Evolutionary conservation across 1,140 invertebrate species (phyloP), one percentile per base, ranked within the genome.

Genomic region (Drosophila virilis): DNA sequence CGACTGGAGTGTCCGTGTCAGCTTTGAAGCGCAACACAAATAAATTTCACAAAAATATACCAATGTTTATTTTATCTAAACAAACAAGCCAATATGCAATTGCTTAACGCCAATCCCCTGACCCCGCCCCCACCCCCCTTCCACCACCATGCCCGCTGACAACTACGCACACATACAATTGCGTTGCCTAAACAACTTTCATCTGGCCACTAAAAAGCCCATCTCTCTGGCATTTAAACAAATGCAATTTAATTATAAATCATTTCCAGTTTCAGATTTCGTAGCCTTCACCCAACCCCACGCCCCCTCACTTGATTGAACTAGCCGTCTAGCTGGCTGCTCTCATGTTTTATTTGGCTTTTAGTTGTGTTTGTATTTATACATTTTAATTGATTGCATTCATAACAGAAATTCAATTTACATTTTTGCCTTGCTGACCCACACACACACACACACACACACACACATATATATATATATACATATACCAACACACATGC

Each of bases 301-400:
- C 22, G 2, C 37, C 51, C 32, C 32, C 22, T 2, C 8, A 40
- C 22, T 57, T 22, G 12, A 12, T 52, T n/a, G n/a, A 8, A 13
- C 52, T 48, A 46, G 22, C 15, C 61, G 57, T 22, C 45, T 32
- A 9, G 3, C 2, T 0, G 37, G 17, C 40, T 15, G 40, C 32
- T 52, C 51, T 15, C 9, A n/a, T 69, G 52, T 54, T 52, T 43
- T 43, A 43, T 38, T 50, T 40, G 68, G 60, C 48, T 55, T 71
- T 71, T 10, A 13, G 38, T 58, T 55, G n/a, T 15, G 38, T 62
- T 33, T 67, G 74, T 40, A 50, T 77, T 73, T 77, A 62, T 59
- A 61, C 28, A 70, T 82, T 70, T 70, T 76, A 88, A 85, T 85
- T 76, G 71, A 88, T 85, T 81, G 78, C 78, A 76, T 88, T 73